Evolutionary conservation across 2,888 invertebrate genomes (phyloP), one percentile per base, ranked within the genome.

Genomic region (Gibbula magus): DNA sequence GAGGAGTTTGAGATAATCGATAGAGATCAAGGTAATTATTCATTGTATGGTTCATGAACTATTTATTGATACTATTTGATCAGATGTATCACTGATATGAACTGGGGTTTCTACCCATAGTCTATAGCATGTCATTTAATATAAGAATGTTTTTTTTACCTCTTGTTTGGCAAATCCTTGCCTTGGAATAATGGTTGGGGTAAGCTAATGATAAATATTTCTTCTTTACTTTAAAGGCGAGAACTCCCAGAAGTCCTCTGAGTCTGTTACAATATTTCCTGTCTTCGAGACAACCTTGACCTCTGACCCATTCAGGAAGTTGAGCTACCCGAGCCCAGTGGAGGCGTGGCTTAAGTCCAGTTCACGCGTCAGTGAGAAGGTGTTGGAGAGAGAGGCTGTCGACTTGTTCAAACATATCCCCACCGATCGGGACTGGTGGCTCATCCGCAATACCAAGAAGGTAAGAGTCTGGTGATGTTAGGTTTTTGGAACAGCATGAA

Each of bases 1-100:
- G 90, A 90, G 39, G 89, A 89, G 51, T 91, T 89, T 87, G 90
- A 90, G 78, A 88, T 90, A 79, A 84, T 90, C 13, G 89, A 89
- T 25, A 51, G 52, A 25, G 39, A 39, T 3, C 45, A 45, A 45
- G 45, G 45, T 45, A 45, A 45, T 8, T 45, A 10, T 8, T 45
- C 1, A 29, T 22, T 66, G 25, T 20, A 5, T 54, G 54, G 5
- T 7, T 54, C 4, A 22, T n/a, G 54, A 20, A 5, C 22, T 54
- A 5, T n/a, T 54, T 2, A n/a, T 3, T 7, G n/a, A 22, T 54
- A 20, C 29, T 70, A 18, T 66, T 16, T 66, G 0, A 2, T 2
- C n/a, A n/a, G n/a, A n/a, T n/a, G n/a, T n/a, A n/a, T n/a, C n/a
- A n/a, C n/a, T n/a, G n/a, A n/a, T n/a, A n/a, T n/a, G n/a, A n/a